Percentiles rank a stretch among this genome's conserved stretches.
These are phyloP conservation scores for Mixornis gularis DNA, from an alignment of 2,113 vertebrate species.

Conservation along the genomic window DNA sequence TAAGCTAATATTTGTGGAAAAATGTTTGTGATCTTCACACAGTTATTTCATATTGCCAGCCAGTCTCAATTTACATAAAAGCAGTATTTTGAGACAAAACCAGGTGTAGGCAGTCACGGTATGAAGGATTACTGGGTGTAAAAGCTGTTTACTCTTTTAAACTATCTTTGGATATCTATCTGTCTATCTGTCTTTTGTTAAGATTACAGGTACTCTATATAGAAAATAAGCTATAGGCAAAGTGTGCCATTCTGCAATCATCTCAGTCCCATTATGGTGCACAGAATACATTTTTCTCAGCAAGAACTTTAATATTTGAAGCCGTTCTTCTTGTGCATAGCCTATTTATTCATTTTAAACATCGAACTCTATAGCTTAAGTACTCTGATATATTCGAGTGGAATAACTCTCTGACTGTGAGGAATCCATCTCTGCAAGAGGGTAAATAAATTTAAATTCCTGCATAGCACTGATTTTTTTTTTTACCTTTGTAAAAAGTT, in stretches of 20 bases:
- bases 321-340: neutral
- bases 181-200: slow-evolving; percentile 21
- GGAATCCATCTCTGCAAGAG: neutral
- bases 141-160: slow-evolving; percentile 20
- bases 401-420: neutral
- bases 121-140: neutral
- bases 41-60: neutral
- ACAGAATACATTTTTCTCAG: slow-evolving; percentile 40
- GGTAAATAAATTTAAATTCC: slow-evolving; percentile 11
- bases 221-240: slow-evolving; percentile 28
- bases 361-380: neutral
- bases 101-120: neutral
- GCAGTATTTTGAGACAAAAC: neutral
- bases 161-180: neutral
- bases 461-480: neutral
- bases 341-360: slow-evolving; percentile 44
- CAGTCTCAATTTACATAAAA: neutral
- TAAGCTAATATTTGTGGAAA: neutral
- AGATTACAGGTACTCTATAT: neutral
- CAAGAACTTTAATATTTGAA: slow-evolving; percentile 31
- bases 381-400: neutral
- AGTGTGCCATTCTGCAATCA: slow-evolving; percentile 15
- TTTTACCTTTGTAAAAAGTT: neutral
- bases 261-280: slow-evolving; percentile 15
- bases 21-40: neutral